Conservation (phyloP, 2,113 vertebrate genomes). For the Camelus dromedarius region DNA sequence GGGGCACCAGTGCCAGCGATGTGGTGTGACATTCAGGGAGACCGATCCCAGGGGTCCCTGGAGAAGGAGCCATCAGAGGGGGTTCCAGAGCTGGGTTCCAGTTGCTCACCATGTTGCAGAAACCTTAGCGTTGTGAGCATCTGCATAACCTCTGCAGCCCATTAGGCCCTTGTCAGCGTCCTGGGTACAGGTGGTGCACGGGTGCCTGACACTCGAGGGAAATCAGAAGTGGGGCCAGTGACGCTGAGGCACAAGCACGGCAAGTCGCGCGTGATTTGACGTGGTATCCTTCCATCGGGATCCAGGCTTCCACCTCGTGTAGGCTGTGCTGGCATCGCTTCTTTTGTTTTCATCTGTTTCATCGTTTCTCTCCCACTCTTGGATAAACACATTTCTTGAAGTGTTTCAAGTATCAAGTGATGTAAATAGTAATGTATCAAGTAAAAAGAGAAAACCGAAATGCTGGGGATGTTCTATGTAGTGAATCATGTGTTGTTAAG, state of each 20-base stretch:
- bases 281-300: background rate
- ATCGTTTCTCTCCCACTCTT: background rate
- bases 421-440: background rate
- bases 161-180: background rate
- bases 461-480: background rate
- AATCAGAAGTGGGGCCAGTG: background rate
- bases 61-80: background rate
- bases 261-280: background rate
- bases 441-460: background rate
- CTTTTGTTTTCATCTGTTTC: background rate
- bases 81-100: background rate
- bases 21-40: background rate
- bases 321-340: background rate
- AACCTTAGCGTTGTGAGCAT: background rate
- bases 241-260: fast-evolving
- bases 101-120: background rate
- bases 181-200: background rate
- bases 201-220: background rate
- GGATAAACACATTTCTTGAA: background rate
- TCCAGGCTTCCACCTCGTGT: background rate
- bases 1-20: background rate
- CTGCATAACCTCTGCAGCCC: background rate
- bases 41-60: background rate
- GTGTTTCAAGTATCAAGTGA: background rate
- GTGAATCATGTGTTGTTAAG: background rate